Percentiles rank a stretch among this genome's conserved stretches.
Evolutionary conservation across 2,113 vertebrate genomes (phyloP).

Genomic region (Gadus chalcogrammus): DNA sequence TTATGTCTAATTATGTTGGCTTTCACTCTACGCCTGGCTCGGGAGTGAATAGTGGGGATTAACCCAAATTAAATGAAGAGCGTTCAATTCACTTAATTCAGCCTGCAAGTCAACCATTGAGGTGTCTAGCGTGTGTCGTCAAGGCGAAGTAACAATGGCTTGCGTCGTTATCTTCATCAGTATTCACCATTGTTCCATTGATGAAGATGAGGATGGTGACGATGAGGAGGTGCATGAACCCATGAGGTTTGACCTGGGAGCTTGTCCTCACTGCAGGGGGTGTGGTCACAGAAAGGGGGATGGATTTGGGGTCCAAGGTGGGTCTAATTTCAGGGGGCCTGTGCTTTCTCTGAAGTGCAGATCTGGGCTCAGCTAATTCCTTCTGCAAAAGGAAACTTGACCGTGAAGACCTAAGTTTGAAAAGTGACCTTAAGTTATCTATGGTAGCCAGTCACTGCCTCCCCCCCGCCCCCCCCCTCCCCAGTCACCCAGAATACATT

Average conservation of each 20-base stretch:
- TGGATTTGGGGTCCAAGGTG: conserved; percentile 7
- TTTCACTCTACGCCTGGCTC: no score
- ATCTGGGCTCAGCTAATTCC: conserved; percentile 44
- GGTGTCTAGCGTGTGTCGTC: no score
- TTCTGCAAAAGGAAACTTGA: conserved; percentile 19
- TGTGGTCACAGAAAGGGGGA: background rate
- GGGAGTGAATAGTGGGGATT: no score
- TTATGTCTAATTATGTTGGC: no score
- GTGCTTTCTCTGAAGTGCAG: conserved; percentile 49
- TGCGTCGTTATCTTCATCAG: background rate
- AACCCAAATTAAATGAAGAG: no score
- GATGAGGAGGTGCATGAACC: conserved; percentile 1
- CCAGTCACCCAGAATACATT: background rate
- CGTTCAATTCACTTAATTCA: no score
- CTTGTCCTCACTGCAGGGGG: background rate
- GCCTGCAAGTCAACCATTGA: no score
- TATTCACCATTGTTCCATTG: conserved; percentile 3
- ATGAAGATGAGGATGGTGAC: conserved; percentile 27
- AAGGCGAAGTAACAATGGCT: no score
- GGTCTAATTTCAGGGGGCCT: conserved; percentile 56
- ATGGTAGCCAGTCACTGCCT: background rate
- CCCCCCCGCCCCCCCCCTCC: background rate
- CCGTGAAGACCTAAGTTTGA: conserved; percentile 14
- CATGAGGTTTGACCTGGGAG: conserved; percentile 21
- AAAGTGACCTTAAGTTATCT: conserved; percentile 23